Percentiles rank a stretch among this genome's conserved stretches.
phyloP scores from a whole-genome alignment of 2,113 vertebrate genomes.

The Hucho hucho region DNA sequence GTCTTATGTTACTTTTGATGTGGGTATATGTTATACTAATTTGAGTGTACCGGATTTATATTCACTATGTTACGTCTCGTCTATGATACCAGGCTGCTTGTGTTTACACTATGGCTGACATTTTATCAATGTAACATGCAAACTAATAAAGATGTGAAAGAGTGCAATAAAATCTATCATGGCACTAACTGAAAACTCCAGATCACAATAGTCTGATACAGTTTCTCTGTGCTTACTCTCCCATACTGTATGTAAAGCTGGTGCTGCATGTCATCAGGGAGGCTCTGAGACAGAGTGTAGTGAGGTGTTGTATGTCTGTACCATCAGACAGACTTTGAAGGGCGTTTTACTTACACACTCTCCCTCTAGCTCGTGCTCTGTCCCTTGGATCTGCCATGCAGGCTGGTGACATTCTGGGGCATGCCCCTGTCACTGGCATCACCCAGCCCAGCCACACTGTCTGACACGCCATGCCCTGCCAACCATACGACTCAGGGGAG shows the following conservation, averaged over 20 bases:
- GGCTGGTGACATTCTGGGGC: slow-evolving; percentile 33
- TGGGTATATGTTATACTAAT: too few species aligned
- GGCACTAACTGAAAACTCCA: not conserved
- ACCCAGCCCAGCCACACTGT: not conserved
- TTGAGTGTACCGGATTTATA: too few species aligned
- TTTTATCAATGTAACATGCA: not conserved
- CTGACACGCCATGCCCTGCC: not conserved
- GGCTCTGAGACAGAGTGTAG: slow-evolving; percentile 45
- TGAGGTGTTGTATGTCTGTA: slow-evolving; percentile 35
- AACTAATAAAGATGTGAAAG: not conserved
- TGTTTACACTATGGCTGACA: not conserved
- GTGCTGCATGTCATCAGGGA: slow-evolving; percentile 40
- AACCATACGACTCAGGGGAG: slow-evolving; percentile 3
- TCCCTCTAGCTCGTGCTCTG: slow-evolving; percentile 54
- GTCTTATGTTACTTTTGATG: too few species aligned
- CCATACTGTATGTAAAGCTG: not conserved
- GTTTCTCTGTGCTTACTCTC: slow-evolving; percentile 29
- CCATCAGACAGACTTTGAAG: slow-evolving; percentile 55
- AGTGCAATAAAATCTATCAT: not conserved
- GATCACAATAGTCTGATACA: not conserved
- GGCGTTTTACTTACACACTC: slow-evolving; percentile 45
- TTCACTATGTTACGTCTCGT: too few species aligned
- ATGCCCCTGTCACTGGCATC: slow-evolving; percentile 42
- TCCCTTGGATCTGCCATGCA: slow-evolving; percentile 35
- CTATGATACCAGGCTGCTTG: too few species aligned